Evolutionary conservation across 1,140 invertebrate species (phyloP), one percentile per base, ranked within the genome.

Genomic region (Maniola jurtina): DNA sequence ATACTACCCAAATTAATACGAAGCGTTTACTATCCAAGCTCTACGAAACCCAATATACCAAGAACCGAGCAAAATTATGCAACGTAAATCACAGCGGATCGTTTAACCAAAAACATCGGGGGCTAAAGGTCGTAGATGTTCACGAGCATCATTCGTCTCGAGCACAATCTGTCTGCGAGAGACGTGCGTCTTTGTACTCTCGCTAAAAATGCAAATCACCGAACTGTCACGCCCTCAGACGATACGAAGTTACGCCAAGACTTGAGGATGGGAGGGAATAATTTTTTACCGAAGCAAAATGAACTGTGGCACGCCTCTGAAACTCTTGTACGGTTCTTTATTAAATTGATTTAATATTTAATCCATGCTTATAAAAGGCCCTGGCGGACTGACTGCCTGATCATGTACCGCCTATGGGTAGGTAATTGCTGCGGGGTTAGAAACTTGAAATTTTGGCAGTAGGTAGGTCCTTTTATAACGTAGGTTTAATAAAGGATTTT

Each of bases 151-250:
- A 87, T 88, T 81, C 81, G 79, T 89, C 83, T 84, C 77, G 66
- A 64, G 64, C 79, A 73, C 79, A 86, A 86, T 87, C 79, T 79
- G 83, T 86, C 86, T 89, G 86, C 59, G 59, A 47, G 66, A 66
- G 86, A 88, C 86, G 83, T 79, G 81, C 80, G 78, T 81, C 80
- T 76, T 72, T 75, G 81, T 85, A 84, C 81, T 87, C 82, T 84
- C 81, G 83, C 85, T 86, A 84, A 89, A 88, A 84, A 89, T 89
- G 87, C 87, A 89, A 89, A 89, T 89, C 80, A 64, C 68, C 71
- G 80, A 81, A 84, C 73, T 80, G 83, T 81, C 76, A 84, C 85
- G 85, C 85, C 85, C 76, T 73, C 71, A 61, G 48, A 52, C 59
- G 61, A 70, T 74, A 58, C 73, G 70, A 68, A 66, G 76, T 71